phyloP scores from a whole-genome alignment of 2,888 invertebrate species.

The Microctonus brassicae region DNA sequence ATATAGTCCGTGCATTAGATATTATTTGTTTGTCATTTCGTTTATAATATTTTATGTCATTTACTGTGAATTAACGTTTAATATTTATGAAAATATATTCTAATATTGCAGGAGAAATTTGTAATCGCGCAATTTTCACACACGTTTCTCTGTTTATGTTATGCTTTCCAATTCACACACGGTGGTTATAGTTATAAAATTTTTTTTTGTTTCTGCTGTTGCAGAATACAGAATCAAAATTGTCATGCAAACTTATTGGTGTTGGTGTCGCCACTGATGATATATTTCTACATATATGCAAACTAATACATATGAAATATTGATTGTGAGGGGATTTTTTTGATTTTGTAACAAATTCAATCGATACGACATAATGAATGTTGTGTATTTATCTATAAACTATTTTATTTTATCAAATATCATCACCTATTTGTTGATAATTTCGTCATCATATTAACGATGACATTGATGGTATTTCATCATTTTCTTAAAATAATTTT shows the following conservation, averaged over 20 bases:
- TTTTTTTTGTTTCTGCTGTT: neutral
- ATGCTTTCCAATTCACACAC: neutral
- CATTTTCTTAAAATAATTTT: too few species aligned
- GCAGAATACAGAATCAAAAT: neutral
- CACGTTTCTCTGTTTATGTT: constrained; percentile 14
- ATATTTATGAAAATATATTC: neutral
- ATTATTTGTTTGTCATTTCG: neutral
- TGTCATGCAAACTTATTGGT: neutral
- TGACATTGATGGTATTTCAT: neutral
- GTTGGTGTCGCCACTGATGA: constrained; percentile 16
- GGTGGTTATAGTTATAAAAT: neutral
- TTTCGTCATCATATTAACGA: too few species aligned
- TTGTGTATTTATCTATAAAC: too few species aligned
- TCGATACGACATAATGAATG: too few species aligned
- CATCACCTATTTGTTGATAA: too few species aligned
- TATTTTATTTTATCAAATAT: too few species aligned
- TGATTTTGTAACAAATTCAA: too few species aligned
- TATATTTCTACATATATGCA: too few species aligned
- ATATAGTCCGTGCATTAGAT: constrained; percentile 28
- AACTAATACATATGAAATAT: too few species aligned
- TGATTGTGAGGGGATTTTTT: neutral
- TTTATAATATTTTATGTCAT: neutral
- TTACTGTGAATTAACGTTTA: neutral
- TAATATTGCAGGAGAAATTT: neutral
- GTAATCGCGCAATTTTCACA: neutral